These are phyloP conservation scores for Cynopterus sphinx DNA, from an alignment of 2,797 vertebrate genomes.

Conservation along the genomic window DNA sequence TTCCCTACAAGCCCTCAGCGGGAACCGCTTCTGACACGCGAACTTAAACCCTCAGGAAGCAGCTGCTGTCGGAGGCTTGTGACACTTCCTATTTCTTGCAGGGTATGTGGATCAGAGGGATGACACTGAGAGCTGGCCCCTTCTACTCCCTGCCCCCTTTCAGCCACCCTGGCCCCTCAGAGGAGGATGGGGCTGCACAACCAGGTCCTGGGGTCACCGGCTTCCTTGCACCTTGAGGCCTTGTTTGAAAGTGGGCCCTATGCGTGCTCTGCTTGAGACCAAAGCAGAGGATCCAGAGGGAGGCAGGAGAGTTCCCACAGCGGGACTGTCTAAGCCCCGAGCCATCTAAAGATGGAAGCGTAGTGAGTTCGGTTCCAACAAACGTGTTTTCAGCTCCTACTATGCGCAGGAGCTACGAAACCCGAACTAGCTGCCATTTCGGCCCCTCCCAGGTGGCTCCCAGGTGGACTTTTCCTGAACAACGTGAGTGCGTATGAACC, in stretches of 20 bases:
- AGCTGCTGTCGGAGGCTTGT: background rate
- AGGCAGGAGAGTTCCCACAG: accelerated
- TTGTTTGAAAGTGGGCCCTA: background rate
- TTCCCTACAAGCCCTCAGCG: background rate
- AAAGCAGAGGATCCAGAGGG: accelerated
- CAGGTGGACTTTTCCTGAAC: accelerated
- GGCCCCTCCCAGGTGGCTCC: background rate
- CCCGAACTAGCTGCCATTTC: background rate
- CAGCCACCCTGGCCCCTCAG: background rate
- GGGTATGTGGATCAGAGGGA: background rate
- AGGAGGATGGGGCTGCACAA: accelerated
- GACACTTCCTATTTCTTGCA: conserved; percentile 24
- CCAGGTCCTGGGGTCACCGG: background rate
- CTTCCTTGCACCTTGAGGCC: background rate
- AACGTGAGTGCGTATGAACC: accelerated
- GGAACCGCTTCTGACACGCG: accelerated
- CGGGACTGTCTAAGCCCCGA: background rate
- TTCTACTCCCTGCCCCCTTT: background rate
- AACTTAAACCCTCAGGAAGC: background rate
- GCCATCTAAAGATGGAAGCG: background rate
- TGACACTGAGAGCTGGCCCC: accelerated
- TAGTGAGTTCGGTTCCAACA: background rate
- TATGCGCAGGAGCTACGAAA: background rate
- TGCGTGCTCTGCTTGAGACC: background rate
- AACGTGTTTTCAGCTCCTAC: background rate